Evolutionary conservation across 2,888 invertebrate species (phyloP), one percentile per base, ranked within the genome.

Genomic region (Agrotis exclamationis): DNA sequence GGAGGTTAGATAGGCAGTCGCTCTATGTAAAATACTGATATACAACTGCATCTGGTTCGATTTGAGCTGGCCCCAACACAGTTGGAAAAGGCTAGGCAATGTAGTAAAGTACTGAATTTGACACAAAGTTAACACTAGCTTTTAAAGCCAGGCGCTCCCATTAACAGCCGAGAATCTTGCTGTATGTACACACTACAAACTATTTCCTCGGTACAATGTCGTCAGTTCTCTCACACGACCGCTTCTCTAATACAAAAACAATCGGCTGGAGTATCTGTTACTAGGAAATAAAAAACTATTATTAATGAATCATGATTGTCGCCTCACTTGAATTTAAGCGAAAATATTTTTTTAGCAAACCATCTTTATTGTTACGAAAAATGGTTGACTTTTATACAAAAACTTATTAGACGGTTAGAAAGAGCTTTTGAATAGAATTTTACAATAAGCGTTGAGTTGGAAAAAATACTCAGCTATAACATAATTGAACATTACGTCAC

Each of bases 221-320:
- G 50, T 44, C 65, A 67, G 68, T 48, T 75, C 48, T 39, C 24
- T 28, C 20, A 50, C 62, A 69, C 22, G 66, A 71, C 11, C 24
- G 39, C 51, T 56, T 22, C n/a, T 48, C 33, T 75, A 69, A 71
- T 53, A 76, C 48, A 70, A 80, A 70, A 56, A 67, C 71, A 70
- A 66, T 68, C 62, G 33, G 18, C 20, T 24, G 54, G 7, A 22
- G 33, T 71, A 80, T 80, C 60, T 71, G 71, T 69, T 70, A 64
- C 45, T 62, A 60, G 22, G 45, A 47, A 68, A 28, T 53, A 80
- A 69, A 75, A 69, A 53, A 54, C 39, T 50, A 9, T 63, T n/a
- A n/a, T n/a, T 63, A 83, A 73, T 63, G 22, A 73, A 68, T 56
- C 48, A 79, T 73, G 73, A 53, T 59, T 64, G 22, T 57, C 45